Evolutionary conservation across 1,140 invertebrate genomes (phyloP), one percentile per base, ranked within the genome.

Genomic region (Drosophila tsacasi): DNA sequence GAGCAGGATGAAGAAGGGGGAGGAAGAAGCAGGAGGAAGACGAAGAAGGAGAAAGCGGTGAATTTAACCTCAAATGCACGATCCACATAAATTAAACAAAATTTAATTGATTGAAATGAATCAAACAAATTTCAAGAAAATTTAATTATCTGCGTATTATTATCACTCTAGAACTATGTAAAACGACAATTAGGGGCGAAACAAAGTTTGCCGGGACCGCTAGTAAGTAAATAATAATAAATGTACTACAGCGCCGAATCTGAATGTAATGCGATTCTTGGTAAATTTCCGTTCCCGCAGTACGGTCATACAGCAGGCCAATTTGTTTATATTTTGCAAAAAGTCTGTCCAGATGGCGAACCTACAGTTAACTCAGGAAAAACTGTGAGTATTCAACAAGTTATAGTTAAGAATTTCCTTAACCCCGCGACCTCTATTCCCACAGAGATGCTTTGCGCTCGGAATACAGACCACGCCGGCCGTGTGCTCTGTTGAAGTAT

Each of bases 261-360:
- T 59, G 2, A 27, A 7, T 19, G 23, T 7, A 37, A 32, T 15
- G n/a, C 13, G 17, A 4, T 35, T 4, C 10, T 46, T 25, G 65
- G 42, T 40, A 15, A 30, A 54, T 21, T 13, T 1, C 1, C 6
- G 5, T 6, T 15, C 0, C 7, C n/a, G 25, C 25, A 54, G 7
- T 12, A 52, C 74, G 67, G 67, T 69, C 42, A 73, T 69, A 46
- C 47, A 21, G 30, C 32, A 37, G 39, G 35, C 10, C 6, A 80
- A 65, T 80, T 85, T 86, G 83, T 86, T 89, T 87, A 87, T 89
- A 89, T 80, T 80, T 89, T 77, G 61, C 35, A 78, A 64, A 64
- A 74, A 61, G 13, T 30, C 19, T 25, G 12, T 2, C 27, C 49
- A 64, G 81, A 89, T 89, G 85, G 77, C 85, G 10, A 90, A 90